Percentiles rank a stretch among this genome's conserved stretches.
These are phyloP conservation scores for Myopa tessellatipennis DNA, from an alignment of 2,888 invertebrate species.

Conservation along the genomic window DNA sequence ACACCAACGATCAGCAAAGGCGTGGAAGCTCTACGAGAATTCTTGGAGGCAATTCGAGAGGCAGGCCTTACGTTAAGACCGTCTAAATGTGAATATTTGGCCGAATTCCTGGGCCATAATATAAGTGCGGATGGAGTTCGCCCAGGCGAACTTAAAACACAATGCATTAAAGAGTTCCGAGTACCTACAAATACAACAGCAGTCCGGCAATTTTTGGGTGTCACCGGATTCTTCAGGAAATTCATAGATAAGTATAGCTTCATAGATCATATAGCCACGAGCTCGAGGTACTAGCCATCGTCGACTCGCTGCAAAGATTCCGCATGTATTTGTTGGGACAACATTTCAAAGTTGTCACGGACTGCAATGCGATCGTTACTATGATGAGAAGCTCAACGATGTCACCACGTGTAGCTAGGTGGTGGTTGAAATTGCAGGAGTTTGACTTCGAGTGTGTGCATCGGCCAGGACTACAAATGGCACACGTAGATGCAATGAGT, in stretches of 20 bases:
- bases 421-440: conserved; percentile 39
- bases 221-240: conserved; percentile 43
- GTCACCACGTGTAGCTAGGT: conserved; percentile 25
- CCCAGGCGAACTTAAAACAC: conserved; percentile 40
- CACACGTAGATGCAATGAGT: conserved; percentile 39
- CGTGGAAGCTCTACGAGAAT: conserved; percentile 23
- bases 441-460: conserved; percentile 41
- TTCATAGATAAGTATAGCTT: conserved; percentile 41
- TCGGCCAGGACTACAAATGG: conserved; percentile 37
- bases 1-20: conserved; percentile 3
- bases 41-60: conserved; percentile 26
- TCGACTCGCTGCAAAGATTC: conserved; percentile 10
- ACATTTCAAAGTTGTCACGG: not conserved
- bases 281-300: conserved; percentile 2
- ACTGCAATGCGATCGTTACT: not conserved
- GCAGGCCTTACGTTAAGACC: conserved; percentile 42
- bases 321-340: not conserved
- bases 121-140: conserved; percentile 33
- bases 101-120: conserved; percentile 39
- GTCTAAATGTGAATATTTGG: conserved; percentile 49
- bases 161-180: conserved; percentile 41
- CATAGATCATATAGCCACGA: conserved; percentile 38
- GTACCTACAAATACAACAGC: conserved; percentile 30
- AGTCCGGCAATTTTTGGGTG: conserved; percentile 40
- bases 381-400: conserved; percentile 8